Base-by-base conservation (phyloP, 2,113 vertebrate genomes). In the Speoplatyrhinus poulsoni region DNA sequence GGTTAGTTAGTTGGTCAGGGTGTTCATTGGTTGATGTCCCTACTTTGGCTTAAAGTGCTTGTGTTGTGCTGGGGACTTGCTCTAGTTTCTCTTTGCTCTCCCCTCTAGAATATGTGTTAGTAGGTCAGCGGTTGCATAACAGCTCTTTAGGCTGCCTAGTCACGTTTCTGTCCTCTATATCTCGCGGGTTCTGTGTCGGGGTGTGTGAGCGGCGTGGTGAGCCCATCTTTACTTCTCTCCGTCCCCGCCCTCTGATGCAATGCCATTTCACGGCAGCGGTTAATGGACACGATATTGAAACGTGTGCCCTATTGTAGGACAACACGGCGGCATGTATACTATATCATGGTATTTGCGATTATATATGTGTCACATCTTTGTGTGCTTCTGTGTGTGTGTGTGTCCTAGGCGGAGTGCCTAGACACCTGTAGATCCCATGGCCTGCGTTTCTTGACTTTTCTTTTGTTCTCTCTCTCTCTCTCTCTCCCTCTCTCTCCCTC, bases 121-220 rank as follows among this genome's bases (percentile, higher is more conserved):
- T 94, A 93, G 93, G 93, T 94, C 93, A 93, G 83, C 70, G 77
- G 91, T 93, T 94, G 92, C 93, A 86, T 94, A 94, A 94, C 92
- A 93, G 85, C 87, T 79, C 3, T 91, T 87, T 85, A 75, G 84
- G 89, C 87, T 92, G 92, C 92, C 90, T 90, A 73, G 90, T 92
- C 92, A 93, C 92, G 91, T 90, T 92, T 87, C 60, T 88, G 85
- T 85, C 84, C 84, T 78, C 76, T 76, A 70, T 83, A 64, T 80
- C 60, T 47, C 56, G 63, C 46, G 49, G 56, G 52, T n/a, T 70
- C 60, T 60, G 17, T 36, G 41, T 26, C 1, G 26, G 26, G 26
- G 26, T 26, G 26, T 26, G 26, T 26, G 26, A 26, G 26, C 26
- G 26, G 26, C 26, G 26, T 26, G 26, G 26, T 53, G 57, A 60